These are phyloP conservation scores for Norana najaformis DNA, from an alignment of 2,888 invertebrate genomes.

Conservation along the genomic window DNA sequence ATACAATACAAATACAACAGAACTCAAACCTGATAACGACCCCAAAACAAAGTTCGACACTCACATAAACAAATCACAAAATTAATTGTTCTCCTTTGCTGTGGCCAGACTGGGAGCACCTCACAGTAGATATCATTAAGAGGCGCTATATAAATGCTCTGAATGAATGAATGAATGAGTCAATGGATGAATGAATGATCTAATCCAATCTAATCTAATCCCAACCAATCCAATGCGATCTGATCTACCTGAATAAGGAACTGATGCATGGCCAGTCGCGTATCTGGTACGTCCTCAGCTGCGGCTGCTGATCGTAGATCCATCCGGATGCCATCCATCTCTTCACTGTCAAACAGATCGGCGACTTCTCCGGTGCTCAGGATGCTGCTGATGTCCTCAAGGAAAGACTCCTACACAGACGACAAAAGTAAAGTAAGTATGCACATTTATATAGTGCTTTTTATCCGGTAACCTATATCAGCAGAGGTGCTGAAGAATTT, in stretches of 20 bases:
- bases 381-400: constrained; percentile 62
- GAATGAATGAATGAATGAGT: too few relatives aligned
- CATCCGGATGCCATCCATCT: constrained; percentile 60
- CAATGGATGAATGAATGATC: too few relatives aligned
- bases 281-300: constrained; percentile 58
- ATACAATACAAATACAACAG: too few relatives aligned
- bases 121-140: too few relatives aligned
- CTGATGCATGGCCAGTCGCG: constrained; percentile 55
- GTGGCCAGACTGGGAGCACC: too few relatives aligned
- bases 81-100: too few relatives aligned
- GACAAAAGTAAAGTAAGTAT: background rate
- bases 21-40: too few relatives aligned
- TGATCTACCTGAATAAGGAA: constrained; percentile 56
- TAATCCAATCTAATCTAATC: background rate
- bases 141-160: too few relatives aligned
- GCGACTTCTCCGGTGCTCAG: constrained; percentile 62
- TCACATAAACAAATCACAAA: too few relatives aligned
- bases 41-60: too few relatives aligned
- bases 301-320: constrained; percentile 59
- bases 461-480: too few relatives aligned
- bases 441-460: background rate
- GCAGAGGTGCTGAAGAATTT: too few relatives aligned
- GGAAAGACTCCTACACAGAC: constrained; percentile 56
- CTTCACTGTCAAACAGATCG: constrained; percentile 62
- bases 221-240: background rate